A percentile compares a stretch with the other conserved stretches of the same genome.
Evolutionary conservation across 2,888 invertebrate genomes (phyloP).

Genomic region (Acrocyrtus sp.): DNA sequence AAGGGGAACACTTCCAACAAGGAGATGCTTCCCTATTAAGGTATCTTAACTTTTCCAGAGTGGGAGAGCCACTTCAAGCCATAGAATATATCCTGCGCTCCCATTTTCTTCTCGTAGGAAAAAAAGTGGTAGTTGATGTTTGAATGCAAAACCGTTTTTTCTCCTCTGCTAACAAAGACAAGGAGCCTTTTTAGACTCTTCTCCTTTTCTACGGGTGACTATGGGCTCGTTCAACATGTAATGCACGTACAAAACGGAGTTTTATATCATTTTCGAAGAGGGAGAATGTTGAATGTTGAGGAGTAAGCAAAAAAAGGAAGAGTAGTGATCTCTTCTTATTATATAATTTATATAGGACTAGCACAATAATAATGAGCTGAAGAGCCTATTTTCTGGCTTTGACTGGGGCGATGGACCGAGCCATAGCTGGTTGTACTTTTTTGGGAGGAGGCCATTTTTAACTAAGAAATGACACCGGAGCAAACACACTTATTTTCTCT

Average conservation of each 20-base stretch:
- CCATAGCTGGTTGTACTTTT: too few species aligned
- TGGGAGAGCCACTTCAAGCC: not conserved
- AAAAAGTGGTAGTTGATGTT: constrained; percentile 10
- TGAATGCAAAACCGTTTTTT: constrained; percentile 20
- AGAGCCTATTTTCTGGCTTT: too few species aligned
- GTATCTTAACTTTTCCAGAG: not conserved
- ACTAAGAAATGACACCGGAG: not conserved
- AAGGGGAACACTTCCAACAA: not conserved
- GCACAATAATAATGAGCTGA: constrained; percentile 26
- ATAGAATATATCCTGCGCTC: not conserved
- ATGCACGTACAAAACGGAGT: not conserved
- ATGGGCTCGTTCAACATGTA: constrained; percentile 24
- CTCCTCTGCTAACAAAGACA: not conserved
- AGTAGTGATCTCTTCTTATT: constrained; percentile 9
- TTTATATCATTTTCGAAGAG: not conserved
- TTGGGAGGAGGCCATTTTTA: not conserved
- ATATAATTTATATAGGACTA: not conserved
- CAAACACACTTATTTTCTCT: not conserved
- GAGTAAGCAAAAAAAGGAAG: constrained; percentile 26
- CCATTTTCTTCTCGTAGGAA: constrained; percentile 6
- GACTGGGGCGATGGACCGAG: too few species aligned
- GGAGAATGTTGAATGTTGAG: constrained; percentile 12
- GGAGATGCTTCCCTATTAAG: not conserved
- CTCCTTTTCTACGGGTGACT: not conserved
- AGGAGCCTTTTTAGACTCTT: not conserved